phyloP scores from a whole-genome alignment of 2,888 invertebrate species.

The Stegophylla sp. region DNA sequence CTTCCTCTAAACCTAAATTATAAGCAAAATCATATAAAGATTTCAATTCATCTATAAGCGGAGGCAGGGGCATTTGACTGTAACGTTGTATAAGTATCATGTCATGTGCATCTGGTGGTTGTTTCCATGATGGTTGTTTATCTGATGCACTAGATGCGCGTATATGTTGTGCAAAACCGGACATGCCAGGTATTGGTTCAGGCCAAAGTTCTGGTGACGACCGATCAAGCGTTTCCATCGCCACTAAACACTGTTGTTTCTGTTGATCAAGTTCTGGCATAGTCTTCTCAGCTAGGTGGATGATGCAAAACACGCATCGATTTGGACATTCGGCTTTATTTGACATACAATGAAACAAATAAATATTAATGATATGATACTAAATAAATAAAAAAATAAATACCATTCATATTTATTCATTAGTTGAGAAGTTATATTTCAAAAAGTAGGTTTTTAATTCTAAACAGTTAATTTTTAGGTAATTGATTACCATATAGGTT shows the following conservation, averaged over 20 bases:
- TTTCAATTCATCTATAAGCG: conserved; percentile 87
- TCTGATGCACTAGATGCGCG: conserved; percentile 59
- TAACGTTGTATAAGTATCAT: conserved; percentile 57
- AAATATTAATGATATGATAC: conserved; percentile 32
- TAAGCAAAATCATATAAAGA: conserved; percentile 93
- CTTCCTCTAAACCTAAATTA: conserved; percentile 91
- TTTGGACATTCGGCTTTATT: conserved; percentile 55
- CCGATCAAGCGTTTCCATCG: conserved; percentile 85
- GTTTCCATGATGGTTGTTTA: conserved; percentile 60
- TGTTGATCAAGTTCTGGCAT: conserved; percentile 66
- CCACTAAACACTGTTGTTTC: conserved; percentile 77
- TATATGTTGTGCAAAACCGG: conserved; percentile 65
- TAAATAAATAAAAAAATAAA: no score
- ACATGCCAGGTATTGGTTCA: conserved; percentile 91
- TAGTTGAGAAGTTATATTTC: no score
- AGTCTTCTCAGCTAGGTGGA: conserved; percentile 60
- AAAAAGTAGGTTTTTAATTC: no score
- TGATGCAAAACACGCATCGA: conserved; percentile 43
- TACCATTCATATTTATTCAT: no score
- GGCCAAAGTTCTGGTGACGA: conserved; percentile 97
- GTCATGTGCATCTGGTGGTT: conserved; percentile 60
- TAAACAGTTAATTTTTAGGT: no score
- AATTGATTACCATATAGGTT: no score
- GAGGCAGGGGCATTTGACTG: conserved; percentile 46
- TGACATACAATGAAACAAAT: conserved; percentile 47